Evolutionary conservation across 2,797 vertebrate genomes (phyloP).

Genomic region (Sciurus vulgaris): DNA sequence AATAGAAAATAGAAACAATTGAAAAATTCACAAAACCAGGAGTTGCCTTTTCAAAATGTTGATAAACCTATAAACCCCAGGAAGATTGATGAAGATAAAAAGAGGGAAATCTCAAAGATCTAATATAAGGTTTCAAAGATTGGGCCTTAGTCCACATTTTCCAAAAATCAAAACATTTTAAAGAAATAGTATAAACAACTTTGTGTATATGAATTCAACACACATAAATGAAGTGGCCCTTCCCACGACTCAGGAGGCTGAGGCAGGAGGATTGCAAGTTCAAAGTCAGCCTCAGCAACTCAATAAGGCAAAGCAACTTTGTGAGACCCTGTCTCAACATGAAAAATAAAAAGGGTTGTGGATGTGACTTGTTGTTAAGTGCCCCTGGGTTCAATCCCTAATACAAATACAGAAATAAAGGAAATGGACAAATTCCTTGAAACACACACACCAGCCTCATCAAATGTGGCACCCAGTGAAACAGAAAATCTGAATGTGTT

Average conservation of each 20-base stretch:
- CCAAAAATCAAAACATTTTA: slow-evolving; percentile 44
- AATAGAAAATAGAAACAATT: background rate
- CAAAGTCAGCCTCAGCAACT: too few species aligned
- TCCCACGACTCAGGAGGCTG: too few species aligned
- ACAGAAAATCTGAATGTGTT: background rate
- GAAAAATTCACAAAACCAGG: background rate
- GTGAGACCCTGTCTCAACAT: too few species aligned
- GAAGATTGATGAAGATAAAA: background rate
- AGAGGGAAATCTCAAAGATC: background rate
- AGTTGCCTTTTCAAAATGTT: background rate
- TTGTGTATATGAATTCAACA: background rate
- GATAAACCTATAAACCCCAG: background rate
- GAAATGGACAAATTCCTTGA: background rate
- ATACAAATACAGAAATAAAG: too few species aligned
- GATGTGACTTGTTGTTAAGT: too few species aligned
- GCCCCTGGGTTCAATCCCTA: too few species aligned
- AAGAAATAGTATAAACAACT: background rate
- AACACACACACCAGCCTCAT: background rate
- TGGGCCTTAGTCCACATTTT: background rate
- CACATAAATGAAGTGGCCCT: background rate
- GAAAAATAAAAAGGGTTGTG: too few species aligned
- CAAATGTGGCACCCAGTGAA: background rate
- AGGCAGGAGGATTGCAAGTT: too few species aligned
- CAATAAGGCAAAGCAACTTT: too few species aligned
- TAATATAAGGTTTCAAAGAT: background rate